Percentiles rank a stretch among this genome's conserved stretches.
Conservation (phyloP, 2,888 invertebrate genomes). For the Nemurella pictetii region DNA sequence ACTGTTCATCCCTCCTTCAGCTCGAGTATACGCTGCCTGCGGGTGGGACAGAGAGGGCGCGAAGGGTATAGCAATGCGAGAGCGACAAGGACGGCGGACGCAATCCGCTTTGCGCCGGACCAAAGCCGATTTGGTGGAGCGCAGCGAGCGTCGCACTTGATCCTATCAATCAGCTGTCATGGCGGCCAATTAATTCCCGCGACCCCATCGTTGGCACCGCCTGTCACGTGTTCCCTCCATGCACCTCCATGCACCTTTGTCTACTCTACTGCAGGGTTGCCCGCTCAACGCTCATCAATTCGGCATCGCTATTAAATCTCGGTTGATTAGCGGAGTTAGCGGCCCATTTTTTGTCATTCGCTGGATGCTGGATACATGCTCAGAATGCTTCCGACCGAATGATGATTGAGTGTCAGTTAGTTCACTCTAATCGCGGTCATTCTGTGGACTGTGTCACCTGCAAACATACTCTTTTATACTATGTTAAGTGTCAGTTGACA, state of each 20-base stretch:
- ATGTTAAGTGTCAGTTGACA: no score
- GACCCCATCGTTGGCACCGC: no score
- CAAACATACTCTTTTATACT: no score
- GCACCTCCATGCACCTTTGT: no score
- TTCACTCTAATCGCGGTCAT: no score
- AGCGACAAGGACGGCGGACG: not conserved
- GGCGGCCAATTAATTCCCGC: slow-evolving; percentile 40
- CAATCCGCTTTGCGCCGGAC: slow-evolving; percentile 17
- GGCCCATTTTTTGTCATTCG: no score
- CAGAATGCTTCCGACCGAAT: no score
- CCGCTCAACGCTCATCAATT: not conserved
- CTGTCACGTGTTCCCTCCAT: not conserved
- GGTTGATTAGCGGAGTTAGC: no score
- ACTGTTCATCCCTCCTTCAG: not conserved
- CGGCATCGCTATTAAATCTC: not conserved
- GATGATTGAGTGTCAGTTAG: no score
- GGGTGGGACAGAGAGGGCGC: not conserved
- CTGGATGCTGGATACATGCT: no score
- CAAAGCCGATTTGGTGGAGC: slow-evolving; percentile 26
- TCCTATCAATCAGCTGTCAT: slow-evolving; percentile 33
- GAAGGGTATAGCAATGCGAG: not conserved
- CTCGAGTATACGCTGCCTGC: not conserved
- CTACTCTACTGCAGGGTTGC: not conserved
- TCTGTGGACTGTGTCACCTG: no score
- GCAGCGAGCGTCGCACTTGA: slow-evolving; percentile 26